A percentile compares a stretch with the other conserved stretches of the same genome.
Evolutionary conservation across 2,797 vertebrate genomes (phyloP).

Genomic region (Manis pentadactyla): DNA sequence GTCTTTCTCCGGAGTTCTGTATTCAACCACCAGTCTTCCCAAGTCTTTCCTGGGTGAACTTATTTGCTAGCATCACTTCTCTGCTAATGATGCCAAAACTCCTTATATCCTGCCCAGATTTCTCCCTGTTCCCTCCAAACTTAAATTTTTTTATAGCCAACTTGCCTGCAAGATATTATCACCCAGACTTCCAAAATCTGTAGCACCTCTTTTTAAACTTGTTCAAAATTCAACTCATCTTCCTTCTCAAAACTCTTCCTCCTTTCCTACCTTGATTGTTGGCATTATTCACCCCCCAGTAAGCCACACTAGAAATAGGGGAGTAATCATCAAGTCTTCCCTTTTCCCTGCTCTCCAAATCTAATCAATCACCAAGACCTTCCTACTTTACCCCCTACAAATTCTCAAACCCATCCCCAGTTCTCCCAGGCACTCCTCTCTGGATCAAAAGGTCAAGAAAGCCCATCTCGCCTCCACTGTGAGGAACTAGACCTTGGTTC

Average conservation of each 20-base stretch:
- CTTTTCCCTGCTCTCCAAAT: background rate
- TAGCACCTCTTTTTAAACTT: background rate
- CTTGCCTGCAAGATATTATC: background rate
- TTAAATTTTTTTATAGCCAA: too few relatives aligned
- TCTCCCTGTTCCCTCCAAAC: background rate
- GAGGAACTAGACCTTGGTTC: background rate
- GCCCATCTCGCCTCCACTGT: background rate
- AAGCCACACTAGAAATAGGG: background rate
- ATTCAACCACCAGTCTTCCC: background rate
- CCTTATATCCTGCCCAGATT: background rate
- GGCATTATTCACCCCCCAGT: background rate
- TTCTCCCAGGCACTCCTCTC: background rate
- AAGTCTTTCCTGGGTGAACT: background rate
- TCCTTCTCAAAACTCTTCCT: background rate
- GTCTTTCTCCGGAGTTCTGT: background rate
- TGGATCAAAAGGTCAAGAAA: background rate
- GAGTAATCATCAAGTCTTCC: background rate
- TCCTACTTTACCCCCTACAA: background rate
- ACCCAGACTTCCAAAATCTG: background rate
- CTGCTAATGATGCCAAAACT: background rate
- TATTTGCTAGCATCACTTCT: background rate
- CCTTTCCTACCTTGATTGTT: background rate
- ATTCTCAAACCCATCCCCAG: background rate
- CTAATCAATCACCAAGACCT: background rate
- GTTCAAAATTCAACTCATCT: background rate